Evolutionary conservation across 1,140 invertebrate genomes (phyloP).

Genomic region (Atta texana): DNA sequence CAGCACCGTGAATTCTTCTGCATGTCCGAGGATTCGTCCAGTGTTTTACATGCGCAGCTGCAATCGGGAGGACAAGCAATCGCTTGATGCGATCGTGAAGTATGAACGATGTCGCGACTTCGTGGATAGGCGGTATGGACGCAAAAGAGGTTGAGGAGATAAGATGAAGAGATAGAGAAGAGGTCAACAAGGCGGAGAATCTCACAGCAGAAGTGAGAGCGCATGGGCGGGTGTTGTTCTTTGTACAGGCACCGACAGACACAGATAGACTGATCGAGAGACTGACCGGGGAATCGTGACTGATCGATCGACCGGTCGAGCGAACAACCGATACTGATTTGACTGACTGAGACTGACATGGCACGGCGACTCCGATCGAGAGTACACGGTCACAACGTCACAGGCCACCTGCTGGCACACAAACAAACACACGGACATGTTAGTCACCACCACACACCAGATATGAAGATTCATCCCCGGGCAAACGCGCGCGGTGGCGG

Average conservation of each 20-base stretch:
- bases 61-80: constrained; percentile 19
- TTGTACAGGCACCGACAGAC: constrained; percentile 78
- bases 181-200: constrained; percentile 36
- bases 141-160: constrained; percentile 15
- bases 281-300: constrained; percentile 72
- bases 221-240: constrained; percentile 63
- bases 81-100: not conserved
- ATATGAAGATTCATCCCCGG: constrained; percentile 69
- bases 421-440: constrained; percentile 87
- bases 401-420: constrained; percentile 87
- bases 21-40: constrained; percentile 22
- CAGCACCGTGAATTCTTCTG: constrained; percentile 36
- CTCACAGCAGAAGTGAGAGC: constrained; percentile 61
- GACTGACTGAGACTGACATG: constrained; percentile 83
- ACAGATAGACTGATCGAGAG: constrained; percentile 77
- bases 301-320: constrained; percentile 66
- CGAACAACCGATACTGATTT: constrained; percentile 74
- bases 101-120: constrained; percentile 11
- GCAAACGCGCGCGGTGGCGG: constrained; percentile 65
- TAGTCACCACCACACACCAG: constrained; percentile 86
- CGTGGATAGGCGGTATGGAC: not conserved
- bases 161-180: constrained; percentile 46
- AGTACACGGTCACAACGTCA: constrained; percentile 86
- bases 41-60: constrained; percentile 9
- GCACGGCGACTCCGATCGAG: constrained; percentile 86